Evolutionary conservation across 1,140 invertebrate genomes (phyloP).

Genomic region (Monomorium pharaonis): DNA sequence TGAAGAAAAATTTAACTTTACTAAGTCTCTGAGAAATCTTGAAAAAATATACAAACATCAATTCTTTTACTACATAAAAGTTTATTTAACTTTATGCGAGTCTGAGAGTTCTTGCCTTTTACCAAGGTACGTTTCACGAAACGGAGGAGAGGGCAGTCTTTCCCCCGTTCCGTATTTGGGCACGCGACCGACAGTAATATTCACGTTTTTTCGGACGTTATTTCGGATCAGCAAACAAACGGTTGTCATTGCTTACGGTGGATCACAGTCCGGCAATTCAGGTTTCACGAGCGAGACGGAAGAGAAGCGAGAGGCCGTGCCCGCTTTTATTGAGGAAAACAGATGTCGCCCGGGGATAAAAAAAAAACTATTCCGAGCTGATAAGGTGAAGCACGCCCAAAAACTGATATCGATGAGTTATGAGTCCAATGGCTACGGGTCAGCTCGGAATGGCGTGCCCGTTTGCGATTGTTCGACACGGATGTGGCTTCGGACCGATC

Average conservation of each 20-base stretch:
- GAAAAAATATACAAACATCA: background rate
- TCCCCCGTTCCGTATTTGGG: background rate
- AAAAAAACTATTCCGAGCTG: conserved; percentile 43
- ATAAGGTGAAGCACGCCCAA: conserved; percentile 68
- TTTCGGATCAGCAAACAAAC: background rate
- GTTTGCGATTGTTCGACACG: conserved; percentile 2
- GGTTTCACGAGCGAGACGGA: background rate
- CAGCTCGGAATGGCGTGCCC: conserved; percentile 1
- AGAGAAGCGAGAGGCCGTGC: conserved; percentile 7
- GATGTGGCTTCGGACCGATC: conserved; percentile 20
- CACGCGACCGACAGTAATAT: background rate
- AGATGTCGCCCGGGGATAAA: conserved; percentile 38
- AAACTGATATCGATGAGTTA: conserved; percentile 65
- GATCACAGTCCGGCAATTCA: background rate
- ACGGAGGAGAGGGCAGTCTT: background rate
- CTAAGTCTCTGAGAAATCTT: background rate
- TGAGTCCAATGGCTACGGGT: background rate
- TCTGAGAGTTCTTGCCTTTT: background rate
- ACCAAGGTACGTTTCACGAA: background rate
- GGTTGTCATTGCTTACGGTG: background rate
- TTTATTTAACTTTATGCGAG: background rate
- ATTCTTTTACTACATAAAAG: background rate
- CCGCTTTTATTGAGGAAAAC: conserved; percentile 60
- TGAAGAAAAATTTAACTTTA: background rate
- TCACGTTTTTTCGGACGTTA: background rate